These are phyloP conservation scores for Meloidogyne floridensis DNA, from an alignment of 1,140 invertebrate species.

Conservation along the genomic window DNA sequence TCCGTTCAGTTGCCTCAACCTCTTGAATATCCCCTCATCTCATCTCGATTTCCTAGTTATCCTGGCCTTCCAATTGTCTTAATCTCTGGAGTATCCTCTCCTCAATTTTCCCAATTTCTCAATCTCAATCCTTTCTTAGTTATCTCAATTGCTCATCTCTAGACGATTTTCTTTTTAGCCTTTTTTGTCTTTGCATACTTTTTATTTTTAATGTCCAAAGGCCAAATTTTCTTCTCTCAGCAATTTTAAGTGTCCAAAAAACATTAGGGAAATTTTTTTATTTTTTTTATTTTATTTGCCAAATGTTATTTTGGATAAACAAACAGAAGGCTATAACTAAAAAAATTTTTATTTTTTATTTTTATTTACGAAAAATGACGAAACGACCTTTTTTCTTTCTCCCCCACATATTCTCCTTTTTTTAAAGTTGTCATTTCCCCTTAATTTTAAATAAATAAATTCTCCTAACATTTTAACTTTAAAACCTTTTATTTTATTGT, in stretches of 20 bases:
- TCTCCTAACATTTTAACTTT: not conserved
- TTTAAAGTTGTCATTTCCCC: not conserved
- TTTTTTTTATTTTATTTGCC: not conserved
- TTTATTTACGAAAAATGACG: slow-evolving; percentile 7
- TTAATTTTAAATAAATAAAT: not conserved
- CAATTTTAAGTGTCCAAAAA: not conserved
- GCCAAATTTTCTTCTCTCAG: not conserved
- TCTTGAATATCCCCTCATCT: too few relatives aligned
- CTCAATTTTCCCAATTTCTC: not conserved
- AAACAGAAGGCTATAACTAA: not conserved
- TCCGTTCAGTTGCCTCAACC: too few relatives aligned
- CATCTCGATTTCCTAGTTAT: too few relatives aligned
- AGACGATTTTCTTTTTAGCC: too few relatives aligned
- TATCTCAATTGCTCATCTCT: too few relatives aligned
- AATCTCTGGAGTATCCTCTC: not conserved
- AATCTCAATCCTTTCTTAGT: too few relatives aligned
- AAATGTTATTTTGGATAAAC: slow-evolving; percentile 1
- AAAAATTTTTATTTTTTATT: not conserved
- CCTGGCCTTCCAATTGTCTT: not conserved
- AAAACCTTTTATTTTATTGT: too few relatives aligned
- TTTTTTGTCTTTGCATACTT: not conserved
- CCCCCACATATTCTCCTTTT: not conserved
- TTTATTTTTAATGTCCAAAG: not conserved
- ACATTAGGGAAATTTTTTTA: too few relatives aligned
- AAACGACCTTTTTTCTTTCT: not conserved